Base-by-base conservation (phyloP, 2,797 vertebrate species). In the Benthosema pterotum region DNA sequence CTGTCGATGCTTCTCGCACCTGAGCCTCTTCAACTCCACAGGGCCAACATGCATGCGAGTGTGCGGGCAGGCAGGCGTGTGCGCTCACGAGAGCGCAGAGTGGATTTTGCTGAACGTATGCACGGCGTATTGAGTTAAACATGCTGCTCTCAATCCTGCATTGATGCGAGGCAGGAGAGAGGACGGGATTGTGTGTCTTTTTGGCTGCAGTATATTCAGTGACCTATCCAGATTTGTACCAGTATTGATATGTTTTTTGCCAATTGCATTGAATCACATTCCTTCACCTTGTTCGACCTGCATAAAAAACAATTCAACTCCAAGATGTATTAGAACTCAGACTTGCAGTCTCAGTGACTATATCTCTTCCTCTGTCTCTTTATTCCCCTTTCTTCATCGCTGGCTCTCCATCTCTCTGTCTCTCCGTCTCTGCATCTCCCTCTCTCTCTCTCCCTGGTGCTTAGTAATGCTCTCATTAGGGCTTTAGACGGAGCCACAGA, bases 381-480 rank as follows among this genome's bases (percentile, higher is more conserved):
- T 59, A n/a, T 71, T 38, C 45, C 6, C 60, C 22, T 11, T 16
- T 69, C 62, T 46, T 7, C 28, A 38, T 71, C 32, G 49, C 1
- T 42, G 2, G n/a, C 22, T 15, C 2, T 25, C 52, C 19, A 14
- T 59, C 15, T 71, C 42, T 47, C 6, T 62, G 32, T 11, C 18
- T 69, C 62, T 46, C 7, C 28, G 28, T 71, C 32, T 52, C 1
- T 42, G 2, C 15, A 25, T 45, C 11, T 46, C 25, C n/a, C n/a
- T 38, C 16, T 47, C 19, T 54, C 51, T 56, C 12, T 58, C 51
- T 55, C 61, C 83, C 78, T 18, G 43, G 45, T 77, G 83, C 75
- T 69, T 75, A 19, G 60, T 64, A 62, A 82, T 82, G 77, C 81
- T 86, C 87, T 85, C 87, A 83, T 82, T 81, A 77, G 65, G 52